Evolutionary conservation across 2,797 vertebrate species (phyloP), one percentile per base, ranked within the genome.

Genomic region (Chrosomus eos): DNA sequence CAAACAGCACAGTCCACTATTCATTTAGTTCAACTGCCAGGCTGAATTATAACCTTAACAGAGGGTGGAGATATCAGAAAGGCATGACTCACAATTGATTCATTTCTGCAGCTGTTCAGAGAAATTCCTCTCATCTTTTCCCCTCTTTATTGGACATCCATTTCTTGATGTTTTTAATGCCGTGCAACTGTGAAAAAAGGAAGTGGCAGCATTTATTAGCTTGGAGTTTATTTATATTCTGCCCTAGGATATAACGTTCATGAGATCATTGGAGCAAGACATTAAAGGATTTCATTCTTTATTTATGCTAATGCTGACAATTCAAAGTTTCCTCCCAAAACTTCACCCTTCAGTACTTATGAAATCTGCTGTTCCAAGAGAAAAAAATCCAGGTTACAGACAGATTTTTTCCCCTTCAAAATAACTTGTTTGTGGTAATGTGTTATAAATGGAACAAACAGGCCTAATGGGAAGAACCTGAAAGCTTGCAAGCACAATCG

Each of bases 211-310:
- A 92, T 94, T 93, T 93, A 93, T 92, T 92, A 91, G 92, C 89
- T 82, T 85, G 0, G 21, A 87, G 89, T 93, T 93, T 94, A 94
- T 95, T 95, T 94, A 93, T 94, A 94, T 95, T 93, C 93, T 82
- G 76, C 88, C 90, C 85, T 91, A 90, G 90, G 92, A 94, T 88
- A 94, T 88, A 85, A 91, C 89, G 93, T 95, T 95, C 93, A 94
- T 93, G 93, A 93, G 92, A 92, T 93, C 89, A 90, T 90, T 94
- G 92, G 91, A 90, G 93, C 91, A 83, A 92, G 92, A 93, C 93
- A 93, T 94, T 95, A 94, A 94, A 95, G 92, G 91, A 92, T 88
- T 92, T 92, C 94, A 94, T 95, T 93, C 91, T 94, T 95, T 95
- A 95, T 95, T 95, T 94, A 94, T 94, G 92, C 85, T 87, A 89